A percentile compares a stretch with the other conserved stretches of the same genome.
Conservation (phyloP, 1,140 invertebrate genomes). For the Pseudobourletiella spinata region DNA sequence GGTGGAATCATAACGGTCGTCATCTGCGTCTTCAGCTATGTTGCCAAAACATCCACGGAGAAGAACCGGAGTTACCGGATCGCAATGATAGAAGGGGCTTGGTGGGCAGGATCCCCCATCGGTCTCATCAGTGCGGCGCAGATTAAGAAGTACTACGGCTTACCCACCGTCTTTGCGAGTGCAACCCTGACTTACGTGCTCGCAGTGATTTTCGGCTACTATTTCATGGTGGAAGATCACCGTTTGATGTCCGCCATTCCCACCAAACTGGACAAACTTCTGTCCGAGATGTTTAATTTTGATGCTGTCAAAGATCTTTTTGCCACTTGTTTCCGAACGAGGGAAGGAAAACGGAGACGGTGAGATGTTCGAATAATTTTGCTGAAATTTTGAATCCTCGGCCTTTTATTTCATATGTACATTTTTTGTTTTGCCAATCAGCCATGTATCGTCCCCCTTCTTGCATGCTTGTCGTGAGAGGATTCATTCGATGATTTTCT, state of each 20-base stretch:
- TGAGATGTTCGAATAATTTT: background rate
- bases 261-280: background rate
- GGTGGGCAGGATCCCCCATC: constrained; percentile 13
- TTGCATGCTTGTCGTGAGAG: no score
- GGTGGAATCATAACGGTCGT: constrained; percentile 21
- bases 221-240: constrained; percentile 13
- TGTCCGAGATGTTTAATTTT: constrained; percentile 16
- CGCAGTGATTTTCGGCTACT: background rate
- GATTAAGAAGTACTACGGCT: constrained; percentile 13
- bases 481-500: background rate
- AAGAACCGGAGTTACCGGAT: constrained; percentile 23
- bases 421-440: no score
- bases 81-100: constrained; percentile 12
- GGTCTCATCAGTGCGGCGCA: constrained; percentile 9
- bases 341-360: constrained; percentile 10
- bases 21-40: constrained; percentile 14
- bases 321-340: constrained; percentile 11
- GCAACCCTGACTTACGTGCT: background rate
- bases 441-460: no score
- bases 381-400: no score
- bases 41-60: background rate
- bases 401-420: no score
- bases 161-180: constrained; percentile 9
- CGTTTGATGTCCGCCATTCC: background rate
- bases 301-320: constrained; percentile 18